Conservation (phyloP, 2,888 invertebrate genomes). For the Drosophila flavopinicola region DNA sequence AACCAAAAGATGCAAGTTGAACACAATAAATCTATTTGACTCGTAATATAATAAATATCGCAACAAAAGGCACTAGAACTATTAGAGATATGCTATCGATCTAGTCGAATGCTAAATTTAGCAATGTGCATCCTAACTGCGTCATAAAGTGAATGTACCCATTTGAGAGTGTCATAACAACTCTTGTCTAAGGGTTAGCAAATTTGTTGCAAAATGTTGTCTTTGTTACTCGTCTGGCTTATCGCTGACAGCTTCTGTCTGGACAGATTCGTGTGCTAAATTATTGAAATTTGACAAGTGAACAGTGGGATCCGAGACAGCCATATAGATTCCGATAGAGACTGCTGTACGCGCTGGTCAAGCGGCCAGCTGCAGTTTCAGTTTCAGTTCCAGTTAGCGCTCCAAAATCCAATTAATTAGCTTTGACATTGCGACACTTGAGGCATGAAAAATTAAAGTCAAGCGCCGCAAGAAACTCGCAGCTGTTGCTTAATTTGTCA, state of each 20-base stretch:
- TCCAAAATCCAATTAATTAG: slow-evolving; percentile 66
- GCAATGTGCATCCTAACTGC: background rate
- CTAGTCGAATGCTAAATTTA: no score
- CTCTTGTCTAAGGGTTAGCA: slow-evolving; percentile 47
- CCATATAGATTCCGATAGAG: background rate
- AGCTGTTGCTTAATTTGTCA: slow-evolving; percentile 61
- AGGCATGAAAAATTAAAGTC: slow-evolving; percentile 61
- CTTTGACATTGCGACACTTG: slow-evolving; percentile 56
- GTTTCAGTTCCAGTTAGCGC: slow-evolving; percentile 20
- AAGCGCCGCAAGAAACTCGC: slow-evolving; percentile 18
- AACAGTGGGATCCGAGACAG: slow-evolving; percentile 14
- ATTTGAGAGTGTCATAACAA: background rate
- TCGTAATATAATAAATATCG: no score
- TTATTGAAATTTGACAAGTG: slow-evolving; percentile 69
- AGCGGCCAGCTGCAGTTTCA: slow-evolving; percentile 36
- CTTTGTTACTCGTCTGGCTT: slow-evolving; percentile 63
- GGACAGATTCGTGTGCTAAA: slow-evolving; percentile 61
- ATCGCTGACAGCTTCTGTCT: slow-evolving; percentile 68
- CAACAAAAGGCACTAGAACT: no score
- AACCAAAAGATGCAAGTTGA: no score
- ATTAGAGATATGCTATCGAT: no score
- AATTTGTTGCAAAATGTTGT: slow-evolving; percentile 49
- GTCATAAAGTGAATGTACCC: slow-evolving; percentile 7
- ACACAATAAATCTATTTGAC: no score
- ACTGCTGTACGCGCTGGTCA: background rate